A percentile compares a stretch with the other conserved stretches of the same genome.
Conservation (phyloP, 1,140 invertebrate species). For the Bombus sibiricus region DNA sequence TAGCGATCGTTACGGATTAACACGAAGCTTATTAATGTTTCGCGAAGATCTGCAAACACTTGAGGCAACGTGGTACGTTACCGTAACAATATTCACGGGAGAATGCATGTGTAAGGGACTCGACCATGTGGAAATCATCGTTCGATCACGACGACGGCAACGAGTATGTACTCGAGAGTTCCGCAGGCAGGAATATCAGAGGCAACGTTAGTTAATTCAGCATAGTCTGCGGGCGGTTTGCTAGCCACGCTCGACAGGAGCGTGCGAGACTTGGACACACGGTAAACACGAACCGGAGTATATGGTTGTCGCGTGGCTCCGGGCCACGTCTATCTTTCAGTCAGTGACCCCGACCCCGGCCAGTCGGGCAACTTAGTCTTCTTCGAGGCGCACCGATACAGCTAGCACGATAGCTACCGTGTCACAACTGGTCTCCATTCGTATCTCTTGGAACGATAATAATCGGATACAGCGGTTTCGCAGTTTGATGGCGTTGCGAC, state of each 20-base stretch:
- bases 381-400: not conserved
- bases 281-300: conserved; percentile 28
- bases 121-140: not conserved
- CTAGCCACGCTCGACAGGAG: conserved; percentile 38
- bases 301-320: conserved; percentile 61
- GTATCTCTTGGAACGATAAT: not conserved
- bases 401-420: not conserved
- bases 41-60: too few relatives aligned
- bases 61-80: not conserved
- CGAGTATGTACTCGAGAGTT: conserved; percentile 3
- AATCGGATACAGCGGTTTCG: not conserved
- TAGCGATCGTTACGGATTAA: too few relatives aligned
- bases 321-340: conserved; percentile 60
- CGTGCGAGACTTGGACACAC: conserved; percentile 35
- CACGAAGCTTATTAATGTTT: too few relatives aligned
- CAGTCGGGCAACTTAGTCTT: not conserved
- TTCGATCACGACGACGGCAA: not conserved
- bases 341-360: conserved; percentile 45
- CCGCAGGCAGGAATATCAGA: conserved; percentile 42
- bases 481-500: not conserved
- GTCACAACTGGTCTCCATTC: too few relatives aligned
- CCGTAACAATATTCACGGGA: too few relatives aligned
- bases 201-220: conserved; percentile 35
- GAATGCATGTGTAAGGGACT: not conserved
- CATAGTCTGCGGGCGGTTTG: conserved; percentile 43